A percentile compares a stretch with the other conserved stretches of the same genome.
phyloP scores from a whole-genome alignment of 2,888 invertebrate species.

The Entomobrya multifasciata region DNA sequence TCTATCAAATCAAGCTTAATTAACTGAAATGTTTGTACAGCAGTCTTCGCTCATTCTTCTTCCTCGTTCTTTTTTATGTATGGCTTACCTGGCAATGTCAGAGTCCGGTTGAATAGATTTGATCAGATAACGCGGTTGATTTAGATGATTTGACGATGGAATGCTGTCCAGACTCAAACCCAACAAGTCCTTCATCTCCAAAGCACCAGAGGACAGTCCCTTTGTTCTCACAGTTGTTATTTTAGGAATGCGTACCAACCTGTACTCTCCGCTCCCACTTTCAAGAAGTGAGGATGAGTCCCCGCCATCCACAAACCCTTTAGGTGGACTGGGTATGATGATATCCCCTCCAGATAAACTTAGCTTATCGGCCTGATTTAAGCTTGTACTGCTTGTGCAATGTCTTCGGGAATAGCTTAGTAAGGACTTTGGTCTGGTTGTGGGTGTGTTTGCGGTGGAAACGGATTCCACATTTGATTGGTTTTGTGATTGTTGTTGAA shows the following conservation, averaged over 20 bases:
- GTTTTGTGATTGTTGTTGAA: neutral
- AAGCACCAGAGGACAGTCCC: constrained; percentile 8
- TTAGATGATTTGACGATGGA: constrained; percentile 78
- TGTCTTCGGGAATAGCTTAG: neutral
- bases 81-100: constrained; percentile 82
- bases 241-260: constrained; percentile 76
- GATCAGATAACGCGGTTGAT: constrained; percentile 82
- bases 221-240: constrained; percentile 36
- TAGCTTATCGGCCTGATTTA: constrained; percentile 17
- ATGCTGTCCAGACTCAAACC: constrained; percentile 80
- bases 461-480: neutral
- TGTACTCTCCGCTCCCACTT: constrained; percentile 74
- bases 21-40: neutral
- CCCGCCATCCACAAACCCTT: constrained; percentile 9
- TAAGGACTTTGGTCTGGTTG: neutral
- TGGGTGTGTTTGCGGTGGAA: neutral
- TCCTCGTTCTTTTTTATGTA: neutral
- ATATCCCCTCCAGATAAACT: constrained; percentile 1
- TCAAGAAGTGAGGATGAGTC: neutral
- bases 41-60: too few species aligned
- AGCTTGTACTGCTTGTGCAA: neutral
- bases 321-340: neutral
- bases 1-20: neutral
- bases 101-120: constrained; percentile 83
- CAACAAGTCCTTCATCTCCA: constrained; percentile 54